Evolutionary conservation across 2,888 invertebrate genomes (phyloP).

Genomic region (Eupithecia exiguata): DNA sequence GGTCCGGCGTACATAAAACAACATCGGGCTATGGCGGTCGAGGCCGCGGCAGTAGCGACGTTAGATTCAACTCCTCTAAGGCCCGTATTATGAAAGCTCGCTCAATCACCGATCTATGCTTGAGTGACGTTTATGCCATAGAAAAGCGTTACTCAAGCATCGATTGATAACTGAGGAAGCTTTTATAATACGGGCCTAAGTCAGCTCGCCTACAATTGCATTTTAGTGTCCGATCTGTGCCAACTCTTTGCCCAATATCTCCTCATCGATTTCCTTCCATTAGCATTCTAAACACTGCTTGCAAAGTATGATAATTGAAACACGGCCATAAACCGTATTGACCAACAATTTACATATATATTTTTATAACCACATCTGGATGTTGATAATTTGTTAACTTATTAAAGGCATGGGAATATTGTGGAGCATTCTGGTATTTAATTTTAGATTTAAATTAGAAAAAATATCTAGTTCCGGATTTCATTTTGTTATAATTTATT

Average conservation of each 20-base stretch:
- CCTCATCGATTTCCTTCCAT: constrained; percentile 68
- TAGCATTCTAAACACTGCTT: constrained; percentile 70
- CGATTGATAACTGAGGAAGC: too few species aligned
- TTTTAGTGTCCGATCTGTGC: constrained; percentile 48
- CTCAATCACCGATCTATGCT: too few species aligned
- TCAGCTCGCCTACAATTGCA: constrained; percentile 31
- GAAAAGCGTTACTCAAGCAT: too few species aligned
- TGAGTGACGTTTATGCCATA: too few species aligned
- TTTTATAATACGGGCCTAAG: too few species aligned
- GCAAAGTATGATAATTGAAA: constrained; percentile 67
- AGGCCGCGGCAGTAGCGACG: too few species aligned
- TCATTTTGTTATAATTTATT: too few species aligned
- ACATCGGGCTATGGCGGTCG: too few species aligned
- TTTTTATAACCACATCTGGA: constrained; percentile 54
- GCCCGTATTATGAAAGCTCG: too few species aligned
- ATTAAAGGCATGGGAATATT: constrained; percentile 4
- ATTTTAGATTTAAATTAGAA: not conserved
- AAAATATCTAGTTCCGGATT: not conserved
- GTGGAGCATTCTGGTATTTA: not conserved
- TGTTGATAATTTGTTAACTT: constrained; percentile 50
- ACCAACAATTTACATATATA: constrained; percentile 58
- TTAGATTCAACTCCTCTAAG: too few species aligned
- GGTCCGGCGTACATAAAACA: too few species aligned
- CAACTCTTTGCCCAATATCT: constrained; percentile 56
- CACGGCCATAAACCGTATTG: constrained; percentile 61